Evolutionary conservation across 2,797 vertebrate species (phyloP).

Genomic region (Sciaenops ocellatus): DNA sequence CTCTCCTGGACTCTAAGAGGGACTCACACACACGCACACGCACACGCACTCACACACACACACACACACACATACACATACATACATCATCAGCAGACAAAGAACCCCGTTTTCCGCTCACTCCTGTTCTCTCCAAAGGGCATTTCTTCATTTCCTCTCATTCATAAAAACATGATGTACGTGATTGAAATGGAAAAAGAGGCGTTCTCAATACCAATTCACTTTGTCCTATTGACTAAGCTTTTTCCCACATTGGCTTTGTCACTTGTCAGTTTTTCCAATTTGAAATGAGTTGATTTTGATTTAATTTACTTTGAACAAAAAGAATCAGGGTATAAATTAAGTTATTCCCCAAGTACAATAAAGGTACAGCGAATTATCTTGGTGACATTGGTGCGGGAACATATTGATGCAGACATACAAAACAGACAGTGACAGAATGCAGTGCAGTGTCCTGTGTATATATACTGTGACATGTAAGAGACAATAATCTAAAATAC

Average conservation of each 20-base stretch:
- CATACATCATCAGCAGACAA: slow-evolving; percentile 42
- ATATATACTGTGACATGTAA: neutral
- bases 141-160: slow-evolving; percentile 69
- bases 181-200: slow-evolving; percentile 60
- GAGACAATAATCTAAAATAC: neutral
- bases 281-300: slow-evolving; percentile 62
- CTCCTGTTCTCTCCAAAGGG: slow-evolving; percentile 60
- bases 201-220: slow-evolving; percentile 56
- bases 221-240: slow-evolving; percentile 64
- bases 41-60: slow-evolving; percentile 22
- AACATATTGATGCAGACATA: slow-evolving; percentile 30
- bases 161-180: slow-evolving; percentile 72
- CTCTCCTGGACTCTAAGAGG: slow-evolving; percentile 70
- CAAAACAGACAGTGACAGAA: neutral
- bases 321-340: slow-evolving; percentile 54
- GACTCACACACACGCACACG: slow-evolving; percentile 33
- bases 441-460: neutral
- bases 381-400: slow-evolving; percentile 38
- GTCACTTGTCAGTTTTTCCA: slow-evolving; percentile 65
- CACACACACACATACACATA: neutral
- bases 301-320: slow-evolving; percentile 58
- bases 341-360: slow-evolving; percentile 45
- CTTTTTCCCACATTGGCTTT: slow-evolving; percentile 43
- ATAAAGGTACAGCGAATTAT: slow-evolving; percentile 47
- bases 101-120: slow-evolving; percentile 49